Conservation (phyloP, 2,113 vertebrate species). For the Centropus unirufus region DNA sequence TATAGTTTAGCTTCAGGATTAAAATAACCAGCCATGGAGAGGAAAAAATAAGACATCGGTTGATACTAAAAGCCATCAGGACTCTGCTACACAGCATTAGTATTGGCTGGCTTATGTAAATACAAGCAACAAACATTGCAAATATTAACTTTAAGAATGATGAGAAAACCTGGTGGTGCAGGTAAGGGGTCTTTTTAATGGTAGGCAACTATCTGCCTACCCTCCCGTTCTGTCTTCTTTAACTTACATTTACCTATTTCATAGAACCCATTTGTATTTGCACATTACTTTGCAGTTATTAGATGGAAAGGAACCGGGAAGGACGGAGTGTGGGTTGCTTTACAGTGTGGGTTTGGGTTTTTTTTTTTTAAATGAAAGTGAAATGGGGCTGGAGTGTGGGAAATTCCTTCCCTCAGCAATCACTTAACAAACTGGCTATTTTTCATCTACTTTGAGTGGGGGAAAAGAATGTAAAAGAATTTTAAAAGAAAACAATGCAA, state of each 20-base stretch:
- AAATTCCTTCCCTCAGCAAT: conserved; percentile 43
- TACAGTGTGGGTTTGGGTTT: not conserved
- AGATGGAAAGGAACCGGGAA: not conserved
- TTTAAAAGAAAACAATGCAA: conserved; percentile 40
- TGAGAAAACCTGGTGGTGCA: not conserved
- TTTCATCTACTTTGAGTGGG: not conserved
- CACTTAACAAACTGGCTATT: conserved; percentile 20
- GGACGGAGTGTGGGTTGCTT: not conserved
- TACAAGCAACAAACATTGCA: not conserved
- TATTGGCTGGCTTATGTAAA: not conserved
- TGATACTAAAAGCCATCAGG: not conserved
- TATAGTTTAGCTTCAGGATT: not conserved
- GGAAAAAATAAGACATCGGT: not conserved
- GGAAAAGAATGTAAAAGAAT: conserved; percentile 20
- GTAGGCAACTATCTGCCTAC: not conserved
- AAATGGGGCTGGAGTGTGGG: conserved; percentile 33
- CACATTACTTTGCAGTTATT: not conserved
- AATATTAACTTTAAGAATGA: not conserved
- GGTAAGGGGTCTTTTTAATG: not conserved
- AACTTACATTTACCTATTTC: not conserved
- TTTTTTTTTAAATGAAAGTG: conserved; percentile 1
- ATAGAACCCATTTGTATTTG: not conserved
- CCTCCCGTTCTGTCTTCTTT: not conserved
- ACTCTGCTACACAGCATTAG: not conserved
- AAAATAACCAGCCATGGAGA: not conserved